Percentiles rank a stretch among this genome's conserved stretches.
These are phyloP conservation scores for Bombus terrestris DNA, from an alignment of 1,140 invertebrate genomes.

Conservation along the genomic window DNA sequence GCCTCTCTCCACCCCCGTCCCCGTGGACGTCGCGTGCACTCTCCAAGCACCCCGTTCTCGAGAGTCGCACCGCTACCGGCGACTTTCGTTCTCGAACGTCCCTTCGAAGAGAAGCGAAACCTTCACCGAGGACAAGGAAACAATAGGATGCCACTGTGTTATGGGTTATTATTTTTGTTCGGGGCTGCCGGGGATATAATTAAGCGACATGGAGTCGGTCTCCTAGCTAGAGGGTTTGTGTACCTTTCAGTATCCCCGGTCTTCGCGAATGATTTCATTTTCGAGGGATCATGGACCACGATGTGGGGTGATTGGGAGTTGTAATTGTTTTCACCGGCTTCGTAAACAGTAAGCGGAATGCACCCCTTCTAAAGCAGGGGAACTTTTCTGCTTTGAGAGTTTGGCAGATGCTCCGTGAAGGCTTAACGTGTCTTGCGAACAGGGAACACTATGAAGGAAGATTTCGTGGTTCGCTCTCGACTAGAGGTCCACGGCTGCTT, in stretches of 20 bases:
- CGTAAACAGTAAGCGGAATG: constrained; percentile 22
- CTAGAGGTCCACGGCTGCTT: background rate
- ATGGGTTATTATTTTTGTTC: constrained; percentile 46
- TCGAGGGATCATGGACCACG: constrained; percentile 7
- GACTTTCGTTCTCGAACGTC: constrained; percentile 15
- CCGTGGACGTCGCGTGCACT: constrained; percentile 27
- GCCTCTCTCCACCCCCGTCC: constrained; percentile 36
- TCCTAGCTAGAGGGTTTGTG: constrained; percentile 5
- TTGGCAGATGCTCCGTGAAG: background rate
- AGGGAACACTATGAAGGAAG: background rate
- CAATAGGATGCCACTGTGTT: constrained; percentile 45
- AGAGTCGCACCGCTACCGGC: constrained; percentile 50
- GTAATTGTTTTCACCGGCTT: constrained; percentile 39
- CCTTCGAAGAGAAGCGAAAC: constrained; percentile 59
- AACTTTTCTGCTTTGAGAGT: background rate
- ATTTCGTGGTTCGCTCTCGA: background rate
- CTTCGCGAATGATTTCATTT: constrained; percentile 32
- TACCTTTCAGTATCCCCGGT: background rate
- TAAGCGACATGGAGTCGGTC: constrained; percentile 28
- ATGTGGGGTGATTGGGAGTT: background rate
- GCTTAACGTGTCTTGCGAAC: background rate
- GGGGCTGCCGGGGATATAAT: constrained; percentile 54
- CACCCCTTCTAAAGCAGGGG: background rate
- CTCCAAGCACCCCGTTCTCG: constrained; percentile 22
- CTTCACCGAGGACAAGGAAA: background rate